Percentiles rank a stretch among this genome's conserved stretches.
Evolutionary conservation across 2,113 vertebrate genomes (phyloP).

Genomic region (Acanthisitta chloris): DNA sequence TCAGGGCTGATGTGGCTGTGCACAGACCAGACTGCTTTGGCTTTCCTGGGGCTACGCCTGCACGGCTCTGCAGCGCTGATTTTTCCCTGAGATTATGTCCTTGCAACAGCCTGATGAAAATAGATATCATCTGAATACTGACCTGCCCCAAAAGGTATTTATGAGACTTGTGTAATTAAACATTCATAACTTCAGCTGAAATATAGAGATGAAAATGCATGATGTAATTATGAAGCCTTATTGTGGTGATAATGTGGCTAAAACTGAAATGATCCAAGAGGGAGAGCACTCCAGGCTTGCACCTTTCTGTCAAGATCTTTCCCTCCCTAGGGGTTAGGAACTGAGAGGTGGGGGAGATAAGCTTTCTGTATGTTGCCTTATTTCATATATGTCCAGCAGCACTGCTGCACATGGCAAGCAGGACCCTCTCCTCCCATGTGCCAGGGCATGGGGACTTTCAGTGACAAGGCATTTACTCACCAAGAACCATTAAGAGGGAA

Average conservation of each 20-base stretch:
- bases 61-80: neutral
- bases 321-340: neutral
- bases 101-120: neutral
- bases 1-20: neutral
- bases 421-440: neutral
- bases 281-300: neutral
- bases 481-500: neutral
- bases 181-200: neutral
- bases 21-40: neutral
- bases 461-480: neutral
- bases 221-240: neutral
- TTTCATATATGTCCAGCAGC: neutral
- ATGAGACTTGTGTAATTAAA: neutral
- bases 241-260: neutral
- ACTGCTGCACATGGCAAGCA: rapidly evolving
- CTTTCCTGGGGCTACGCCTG: neutral
- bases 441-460: neutral
- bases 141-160: neutral
- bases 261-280: neutral
- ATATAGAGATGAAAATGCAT: neutral
- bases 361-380: neutral
- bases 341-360: neutral
- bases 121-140: neutral
- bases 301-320: neutral
- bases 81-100: neutral